Evolutionary conservation across 2,113 vertebrate species (phyloP), one percentile per base, ranked within the genome.

Genomic region (Mola mola): DNA sequence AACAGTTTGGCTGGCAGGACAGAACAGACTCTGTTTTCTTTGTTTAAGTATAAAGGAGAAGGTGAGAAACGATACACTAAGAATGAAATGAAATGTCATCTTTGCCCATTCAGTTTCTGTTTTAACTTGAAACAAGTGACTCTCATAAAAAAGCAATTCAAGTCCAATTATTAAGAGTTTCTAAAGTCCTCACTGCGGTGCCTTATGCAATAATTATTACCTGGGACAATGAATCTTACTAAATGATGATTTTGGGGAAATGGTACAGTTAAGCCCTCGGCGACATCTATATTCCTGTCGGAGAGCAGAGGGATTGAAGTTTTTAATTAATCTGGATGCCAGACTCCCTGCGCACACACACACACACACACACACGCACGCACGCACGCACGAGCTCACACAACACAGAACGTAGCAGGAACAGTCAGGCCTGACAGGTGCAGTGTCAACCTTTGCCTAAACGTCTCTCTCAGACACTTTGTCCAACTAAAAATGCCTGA

Each of bases 261-360:
- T 11, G 10, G 58, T 63, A 80, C 51, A 63, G 63, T 42, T 62
- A 63, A 79, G 65, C 65, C 77, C 55, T 52, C 11, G 9, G 74
- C 0, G 1, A 47, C 70, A 68, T 73, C 61, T 68, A 41, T 42
- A 73, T 78, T 83, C 55, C 77, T 77, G 72, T 73, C 68, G 51
- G 49, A 66, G 65, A 79, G 60, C 47, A 46, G 43, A 58, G 61
- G 74, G 74, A 81, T 70, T 50, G 47, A 49, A 65, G 64, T 70
- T 83, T 84, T 86, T 84, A 84, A 85, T 84, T 79, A 87, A 87
- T 70, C 72, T 61, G 48, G 69, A 82, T 7, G 24, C 9, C 38
- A n/a, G 56, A 37, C 19, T 34, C 67, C 73, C 47, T 1, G 22
- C 22, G 43, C 43, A 38, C 0, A 46, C 20, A 19, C 40, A 38